Percentiles rank a stretch among this genome's conserved stretches.
phyloP scores from a whole-genome alignment of 2,797 vertebrate species.

The Sciurus carolinensis region DNA sequence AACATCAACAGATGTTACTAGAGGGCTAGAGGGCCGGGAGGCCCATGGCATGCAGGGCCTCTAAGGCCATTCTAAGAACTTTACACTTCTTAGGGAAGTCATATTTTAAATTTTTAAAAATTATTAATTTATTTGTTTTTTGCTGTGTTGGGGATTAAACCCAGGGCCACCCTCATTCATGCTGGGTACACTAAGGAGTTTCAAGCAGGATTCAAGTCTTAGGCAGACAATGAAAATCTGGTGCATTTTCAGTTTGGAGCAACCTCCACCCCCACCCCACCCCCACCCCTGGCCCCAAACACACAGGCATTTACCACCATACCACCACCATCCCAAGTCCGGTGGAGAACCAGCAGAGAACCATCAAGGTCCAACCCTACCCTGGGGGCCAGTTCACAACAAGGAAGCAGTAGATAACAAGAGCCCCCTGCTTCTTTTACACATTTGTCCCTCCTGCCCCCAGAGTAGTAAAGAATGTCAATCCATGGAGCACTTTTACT shows the following conservation, averaged over 20 bases:
- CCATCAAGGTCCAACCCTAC: no score
- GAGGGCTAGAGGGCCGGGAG: background rate
- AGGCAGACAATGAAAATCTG: background rate
- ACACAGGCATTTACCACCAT: no score
- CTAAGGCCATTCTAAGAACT: background rate
- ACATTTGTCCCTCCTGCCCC: rapidly evolving
- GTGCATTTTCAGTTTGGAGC: background rate
- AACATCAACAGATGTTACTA: background rate
- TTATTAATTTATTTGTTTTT: no score
- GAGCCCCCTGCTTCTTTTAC: background rate
- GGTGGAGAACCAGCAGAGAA: background rate
- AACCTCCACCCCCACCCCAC: no score
- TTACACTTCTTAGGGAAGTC: background rate
- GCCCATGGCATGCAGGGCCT: background rate
- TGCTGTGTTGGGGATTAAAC: no score
- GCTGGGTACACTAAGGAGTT: background rate
- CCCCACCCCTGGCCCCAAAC: no score
- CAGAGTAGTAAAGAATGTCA: background rate
- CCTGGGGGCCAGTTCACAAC: background rate
- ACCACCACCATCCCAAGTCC: background rate
- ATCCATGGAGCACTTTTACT: background rate
- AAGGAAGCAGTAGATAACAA: background rate
- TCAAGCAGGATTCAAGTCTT: background rate
- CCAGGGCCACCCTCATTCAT: no score
- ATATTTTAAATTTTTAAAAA: no score